Percentiles rank a stretch among this genome's conserved stretches.
Conservation (phyloP, 2,797 vertebrate species). For the Chromis chromis region DNA sequence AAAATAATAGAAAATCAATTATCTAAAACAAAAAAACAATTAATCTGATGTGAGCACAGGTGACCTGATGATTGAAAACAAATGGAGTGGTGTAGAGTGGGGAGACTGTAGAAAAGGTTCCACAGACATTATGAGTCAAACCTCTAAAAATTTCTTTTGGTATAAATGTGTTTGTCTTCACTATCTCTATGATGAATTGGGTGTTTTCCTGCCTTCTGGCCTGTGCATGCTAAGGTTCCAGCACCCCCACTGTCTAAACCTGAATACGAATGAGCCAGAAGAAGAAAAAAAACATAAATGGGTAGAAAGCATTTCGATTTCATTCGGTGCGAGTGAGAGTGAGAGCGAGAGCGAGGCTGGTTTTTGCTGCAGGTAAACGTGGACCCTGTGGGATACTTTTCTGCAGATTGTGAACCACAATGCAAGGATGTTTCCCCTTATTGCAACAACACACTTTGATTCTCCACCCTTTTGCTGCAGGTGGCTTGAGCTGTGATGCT, state of each 20-base stretch:
- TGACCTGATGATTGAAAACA: conserved; percentile 1
- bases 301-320: conserved; percentile 47
- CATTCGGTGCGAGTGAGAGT: conserved; percentile 19
- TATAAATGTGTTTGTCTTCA: conserved; percentile 45
- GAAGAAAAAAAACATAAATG: conserved; percentile 25
- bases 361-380: conserved; percentile 68
- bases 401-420: conserved; percentile 59
- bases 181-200: conserved; percentile 60
- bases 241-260: conserved; percentile 9
- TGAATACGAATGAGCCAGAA: conserved; percentile 46
- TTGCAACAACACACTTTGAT: conserved; percentile 41
- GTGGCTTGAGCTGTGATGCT: conserved; percentile 12
- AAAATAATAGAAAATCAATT: conserved; percentile 51
- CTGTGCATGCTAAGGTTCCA: conserved; percentile 35
- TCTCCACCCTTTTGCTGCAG: conserved; percentile 24
- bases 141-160: conserved; percentile 2
- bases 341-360: conserved; percentile 20
- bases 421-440: conserved; percentile 35
- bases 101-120: conserved; percentile 4
- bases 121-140: conserved; percentile 25
- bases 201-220: conserved; percentile 37
- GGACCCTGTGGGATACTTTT: conserved; percentile 60
- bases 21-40: conserved; percentile 10
- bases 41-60: conserved; percentile 13
- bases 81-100: not conserved